Base-by-base conservation (phyloP, 1,140 invertebrate genomes). In the Heliconius melpomene region DNA sequence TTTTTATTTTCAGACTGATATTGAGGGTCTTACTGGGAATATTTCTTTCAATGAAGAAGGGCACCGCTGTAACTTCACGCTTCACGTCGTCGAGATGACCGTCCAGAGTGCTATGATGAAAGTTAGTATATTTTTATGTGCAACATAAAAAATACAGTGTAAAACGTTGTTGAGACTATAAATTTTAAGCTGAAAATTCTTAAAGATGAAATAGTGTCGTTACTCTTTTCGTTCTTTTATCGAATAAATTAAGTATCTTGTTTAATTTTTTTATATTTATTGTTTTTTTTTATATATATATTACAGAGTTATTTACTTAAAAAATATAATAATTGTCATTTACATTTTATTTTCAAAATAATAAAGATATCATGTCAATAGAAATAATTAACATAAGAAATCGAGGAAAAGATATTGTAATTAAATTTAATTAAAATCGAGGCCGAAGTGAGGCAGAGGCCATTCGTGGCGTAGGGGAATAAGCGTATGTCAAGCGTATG, bases 11-110 rank as follows among this genome's bases (percentile, higher is more conserved):
- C 88, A 94, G 93, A 83, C 95, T 81, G 97, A 98, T 92, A 96
- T 99, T 77, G 97, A 98, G 93, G 98, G 98, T 13, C 94, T 99
- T 54, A 99, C 98, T 1, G 98, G 98, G 52, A 97, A 98, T 90
- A 98, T 99, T 86, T 96, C 97, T 72, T 98, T 99, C 92, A 98
- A 98, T 88, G 97, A 98, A 85, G 97, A 98, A 87, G 98, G 98
- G 46, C 96, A 97, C 86, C 95, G 98, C 76, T 96, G 97, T 87
- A 98, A 99, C 95, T 99, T 99, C 90, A 98, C 98, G 2, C 95
- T 99, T 71, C 98, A 99, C 88, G 97, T 99, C 36, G 97, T 99
- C 72, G 98, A 99, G 94, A 98, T 99, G 97, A 98, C 98, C 0
- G 97, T 98, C 36, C 98, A 98, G 89, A 98, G 97, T 89, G 98